Percentiles rank a stretch among this genome's conserved stretches.
Evolutionary conservation across 2,888 invertebrate species (phyloP).

Genomic region (Leuctra nigra): DNA sequence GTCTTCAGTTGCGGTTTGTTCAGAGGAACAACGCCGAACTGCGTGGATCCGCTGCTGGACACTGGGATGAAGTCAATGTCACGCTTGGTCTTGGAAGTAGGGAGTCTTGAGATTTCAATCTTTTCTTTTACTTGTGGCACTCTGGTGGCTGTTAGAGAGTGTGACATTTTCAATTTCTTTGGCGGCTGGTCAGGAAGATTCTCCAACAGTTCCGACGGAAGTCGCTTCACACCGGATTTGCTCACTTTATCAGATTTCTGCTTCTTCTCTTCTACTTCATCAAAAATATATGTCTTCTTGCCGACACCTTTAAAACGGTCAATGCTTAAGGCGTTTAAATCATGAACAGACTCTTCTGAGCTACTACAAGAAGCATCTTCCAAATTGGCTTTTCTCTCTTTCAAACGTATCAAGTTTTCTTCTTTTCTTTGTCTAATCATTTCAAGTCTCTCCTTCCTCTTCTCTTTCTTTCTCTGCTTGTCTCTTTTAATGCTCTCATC

Average conservation of each 20-base stretch:
- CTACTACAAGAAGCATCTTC: constrained; percentile 28
- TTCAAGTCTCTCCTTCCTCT: constrained; percentile 23
- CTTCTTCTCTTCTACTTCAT: not conserved
- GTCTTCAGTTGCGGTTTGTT: constrained; percentile 18
- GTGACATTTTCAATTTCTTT: not conserved
- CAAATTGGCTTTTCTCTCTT: constrained; percentile 25
- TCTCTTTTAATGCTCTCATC: constrained; percentile 20
- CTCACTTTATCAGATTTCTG: not conserved
- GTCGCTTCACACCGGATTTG: not conserved
- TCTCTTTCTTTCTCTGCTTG: constrained; percentile 23
- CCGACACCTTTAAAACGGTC: too few relatives aligned
- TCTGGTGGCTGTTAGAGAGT: not conserved
- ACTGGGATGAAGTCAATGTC: constrained; percentile 26
- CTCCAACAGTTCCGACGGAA: constrained; percentile 16
- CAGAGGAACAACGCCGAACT: constrained; percentile 26
- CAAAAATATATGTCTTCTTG: not conserved
- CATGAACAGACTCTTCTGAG: constrained; percentile 26
- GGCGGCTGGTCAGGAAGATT: constrained; percentile 13
- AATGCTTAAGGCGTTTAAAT: not conserved
- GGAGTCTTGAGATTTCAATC: not conserved
- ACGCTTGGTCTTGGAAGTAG: not conserved
- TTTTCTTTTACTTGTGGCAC: not conserved
- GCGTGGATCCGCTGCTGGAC: constrained; percentile 13
- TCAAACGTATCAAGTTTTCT: constrained; percentile 27
- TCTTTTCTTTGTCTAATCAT: constrained; percentile 25